Percentiles rank a stretch among this genome's conserved stretches.
phyloP scores from a whole-genome alignment of 2,888 invertebrate genomes.

The Agriopis aurantiaria region DNA sequence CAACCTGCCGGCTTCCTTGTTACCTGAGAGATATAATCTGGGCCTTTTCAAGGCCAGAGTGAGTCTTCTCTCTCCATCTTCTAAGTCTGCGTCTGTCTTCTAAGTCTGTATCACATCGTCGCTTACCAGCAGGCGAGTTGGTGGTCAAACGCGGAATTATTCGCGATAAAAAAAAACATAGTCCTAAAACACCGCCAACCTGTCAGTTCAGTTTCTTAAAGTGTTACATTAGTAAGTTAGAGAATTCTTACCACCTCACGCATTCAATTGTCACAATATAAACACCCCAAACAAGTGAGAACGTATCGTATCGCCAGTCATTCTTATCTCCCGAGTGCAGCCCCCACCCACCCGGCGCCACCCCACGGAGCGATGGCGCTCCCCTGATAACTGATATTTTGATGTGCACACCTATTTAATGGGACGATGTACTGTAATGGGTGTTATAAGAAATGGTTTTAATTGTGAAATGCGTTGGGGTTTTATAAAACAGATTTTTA shows the following conservation, averaged over 20 bases:
- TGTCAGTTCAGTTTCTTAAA: neutral
- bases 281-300: conserved; percentile 49
- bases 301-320: conserved; percentile 55
- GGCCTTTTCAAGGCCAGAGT: too few relatives aligned
- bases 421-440: conserved; percentile 17
- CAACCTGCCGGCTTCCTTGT: too few relatives aligned
- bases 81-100: too few relatives aligned
- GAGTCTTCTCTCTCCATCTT: too few relatives aligned
- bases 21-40: too few relatives aligned
- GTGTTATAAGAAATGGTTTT: conserved; percentile 23
- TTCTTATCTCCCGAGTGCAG: conserved; percentile 63
- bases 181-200: too few relatives aligned
- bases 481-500: neutral
- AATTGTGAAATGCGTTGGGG: conserved; percentile 42
- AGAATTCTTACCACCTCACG: conserved; percentile 1
- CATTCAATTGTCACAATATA: conserved; percentile 44
- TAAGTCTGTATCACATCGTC: too few relatives aligned
- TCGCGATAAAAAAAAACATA: too few relatives aligned
- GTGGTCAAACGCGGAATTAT: too few relatives aligned
- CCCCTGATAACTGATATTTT: conserved; percentile 60
- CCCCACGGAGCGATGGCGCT: conserved; percentile 43
- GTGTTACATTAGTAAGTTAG: neutral
- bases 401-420: conserved; percentile 52
- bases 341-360: conserved; percentile 31
- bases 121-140: too few relatives aligned